Base-by-base conservation (phyloP, 2,888 invertebrate species). In the Pheosia gnoma region DNA sequence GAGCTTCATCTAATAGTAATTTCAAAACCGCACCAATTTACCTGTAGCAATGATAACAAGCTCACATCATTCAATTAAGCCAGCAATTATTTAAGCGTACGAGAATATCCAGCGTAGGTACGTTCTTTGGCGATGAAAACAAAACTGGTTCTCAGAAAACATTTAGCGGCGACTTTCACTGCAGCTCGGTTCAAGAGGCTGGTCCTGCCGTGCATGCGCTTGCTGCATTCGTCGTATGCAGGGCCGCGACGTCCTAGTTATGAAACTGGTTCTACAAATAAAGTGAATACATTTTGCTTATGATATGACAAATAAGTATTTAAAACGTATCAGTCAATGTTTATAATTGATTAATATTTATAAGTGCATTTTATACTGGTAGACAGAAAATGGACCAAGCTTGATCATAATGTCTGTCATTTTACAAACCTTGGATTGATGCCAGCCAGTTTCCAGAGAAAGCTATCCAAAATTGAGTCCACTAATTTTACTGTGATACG, bases 141-240 rank as follows among this genome's bases (percentile, higher is more conserved):
- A 58, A 62, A 66, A 72, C 68, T 58, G 59, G 59, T 57, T 55
- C 41, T 51, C 41, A 59, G 72, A 68, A 65, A 58, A 37, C 51
- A 52, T 61, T 65, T 53, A 62, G 62, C 41, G 7, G 37, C 65
- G 61, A 68, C 72, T 71, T 68, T 72, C 72, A 66, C 70, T 55
- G 38, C 65, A 49, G 38, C 56, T 59, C 53, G 71, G n/a, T 43
- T 53, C 61, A 45, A 49, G 51, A 25, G 37, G 41, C 36, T 60
- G 45, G 62, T 63, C 66, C 58, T 60, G 39, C 41, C 5, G 13
- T 5, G 53, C 53, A 37, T 53, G 37, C 53, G 11, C 53, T 53
- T 3, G 36, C 5, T 56, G 56, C 41, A 3, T 13, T 13, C 41
- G 39, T 56, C 56, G 56, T 41, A 41, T 41, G 56, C 41, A 56